Conservation (phyloP, 2,113 vertebrate species). For the Heterotis niloticus region DNA sequence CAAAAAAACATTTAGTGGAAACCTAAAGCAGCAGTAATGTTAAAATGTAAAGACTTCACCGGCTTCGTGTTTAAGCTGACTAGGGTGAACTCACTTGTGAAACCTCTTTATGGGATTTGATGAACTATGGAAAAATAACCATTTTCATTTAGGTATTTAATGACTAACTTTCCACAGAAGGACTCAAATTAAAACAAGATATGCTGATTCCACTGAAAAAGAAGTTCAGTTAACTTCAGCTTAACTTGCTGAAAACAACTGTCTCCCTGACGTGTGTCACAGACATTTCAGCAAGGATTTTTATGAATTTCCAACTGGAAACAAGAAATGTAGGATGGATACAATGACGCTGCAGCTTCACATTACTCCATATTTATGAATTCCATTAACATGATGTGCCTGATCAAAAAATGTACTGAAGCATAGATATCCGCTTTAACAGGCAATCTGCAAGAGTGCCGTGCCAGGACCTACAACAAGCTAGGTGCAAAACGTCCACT, state of each 20-base stretch:
- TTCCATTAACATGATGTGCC: conserved; percentile 57
- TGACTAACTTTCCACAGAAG: neutral
- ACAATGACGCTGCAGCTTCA: conserved; percentile 52
- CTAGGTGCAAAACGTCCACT: conserved; percentile 66
- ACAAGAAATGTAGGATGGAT: neutral
- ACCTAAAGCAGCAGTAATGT: neutral
- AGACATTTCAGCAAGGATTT: conserved; percentile 18
- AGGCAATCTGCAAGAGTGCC: conserved; percentile 33
- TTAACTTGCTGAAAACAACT: neutral
- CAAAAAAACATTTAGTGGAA: neutral
- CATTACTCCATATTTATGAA: conserved; percentile 47
- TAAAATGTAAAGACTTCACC: neutral
- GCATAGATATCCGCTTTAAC: conserved; percentile 35
- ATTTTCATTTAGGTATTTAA: conserved; percentile 1
- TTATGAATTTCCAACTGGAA: conserved; percentile 13
- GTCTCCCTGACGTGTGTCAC: conserved; percentile 14
- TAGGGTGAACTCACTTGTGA: neutral
- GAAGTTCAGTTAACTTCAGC: neutral
- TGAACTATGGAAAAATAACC: neutral
- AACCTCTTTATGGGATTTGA: neutral
- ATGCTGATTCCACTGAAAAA: neutral
- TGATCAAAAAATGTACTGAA: conserved; percentile 33
- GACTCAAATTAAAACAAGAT: conserved; percentile 6
- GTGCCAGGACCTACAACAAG: conserved; percentile 57
- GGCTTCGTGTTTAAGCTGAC: neutral